Evolutionary conservation across 2,888 invertebrate genomes (phyloP).

Genomic region (Ectemnius continuus): DNA sequence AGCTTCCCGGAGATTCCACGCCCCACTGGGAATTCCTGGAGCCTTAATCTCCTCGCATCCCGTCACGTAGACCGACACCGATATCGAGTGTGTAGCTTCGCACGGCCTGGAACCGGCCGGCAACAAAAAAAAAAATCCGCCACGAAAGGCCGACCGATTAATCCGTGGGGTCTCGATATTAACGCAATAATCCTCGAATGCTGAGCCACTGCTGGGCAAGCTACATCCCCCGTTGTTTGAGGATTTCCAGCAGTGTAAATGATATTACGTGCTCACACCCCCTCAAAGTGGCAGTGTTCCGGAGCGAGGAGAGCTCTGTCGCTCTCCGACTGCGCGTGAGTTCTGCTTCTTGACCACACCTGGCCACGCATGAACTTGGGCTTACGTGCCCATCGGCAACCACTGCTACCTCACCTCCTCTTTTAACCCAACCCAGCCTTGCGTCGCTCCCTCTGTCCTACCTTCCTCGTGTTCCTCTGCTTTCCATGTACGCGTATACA

Average conservation of each 20-base stretch:
- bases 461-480: not conserved
- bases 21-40: constrained; percentile 10
- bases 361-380: too few species aligned
- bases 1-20: constrained; percentile 1
- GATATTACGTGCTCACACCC: constrained; percentile 34
- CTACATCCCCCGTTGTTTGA: constrained; percentile 20
- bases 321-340: not conserved
- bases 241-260: constrained; percentile 38
- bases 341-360: too few species aligned
- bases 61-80: constrained; percentile 1
- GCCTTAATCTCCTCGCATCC: constrained; percentile 11
- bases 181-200: constrained; percentile 15
- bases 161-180: constrained; percentile 18
- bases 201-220: not conserved
- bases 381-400: not conserved
- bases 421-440: too few species aligned
- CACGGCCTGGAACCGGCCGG: too few species aligned
- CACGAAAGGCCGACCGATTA: constrained; percentile 19
- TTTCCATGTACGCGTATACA: not conserved
- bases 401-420: too few species aligned
- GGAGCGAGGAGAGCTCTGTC: not conserved
- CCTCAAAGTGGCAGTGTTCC: not conserved
- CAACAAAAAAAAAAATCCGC: too few species aligned
- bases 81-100: not conserved
- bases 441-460: not conserved